Conservation (phyloP, 2,113 vertebrate species). For the Ondatra zibethicus region DNA sequence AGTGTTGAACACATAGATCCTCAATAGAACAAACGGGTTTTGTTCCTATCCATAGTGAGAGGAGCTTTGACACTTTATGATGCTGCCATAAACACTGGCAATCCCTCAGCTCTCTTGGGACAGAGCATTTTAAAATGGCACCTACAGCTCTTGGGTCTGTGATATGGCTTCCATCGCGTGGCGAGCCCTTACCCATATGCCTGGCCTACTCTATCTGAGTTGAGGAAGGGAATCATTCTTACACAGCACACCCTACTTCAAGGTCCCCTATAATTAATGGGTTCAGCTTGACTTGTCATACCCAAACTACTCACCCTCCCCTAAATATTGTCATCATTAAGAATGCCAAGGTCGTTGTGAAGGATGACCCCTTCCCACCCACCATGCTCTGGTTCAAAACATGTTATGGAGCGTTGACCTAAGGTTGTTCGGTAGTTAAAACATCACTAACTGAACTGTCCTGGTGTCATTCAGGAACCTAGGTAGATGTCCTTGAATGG, state of each 20-base stretch:
- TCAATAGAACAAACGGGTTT: neutral
- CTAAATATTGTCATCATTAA: neutral
- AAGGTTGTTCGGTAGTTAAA: neutral
- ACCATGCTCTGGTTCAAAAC: slow-evolving; percentile 31
- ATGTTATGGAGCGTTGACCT: neutral
- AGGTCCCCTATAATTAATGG: neutral
- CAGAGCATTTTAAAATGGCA: slow-evolving; percentile 10
- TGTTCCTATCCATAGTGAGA: slow-evolving; percentile 16
- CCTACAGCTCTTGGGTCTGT: neutral
- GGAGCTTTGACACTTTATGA: neutral
- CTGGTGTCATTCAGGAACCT: neutral
- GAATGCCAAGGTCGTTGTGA: neutral
- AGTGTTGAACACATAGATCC: neutral
- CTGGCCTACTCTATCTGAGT: neutral
- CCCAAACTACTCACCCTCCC: neutral
- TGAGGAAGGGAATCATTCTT: neutral
- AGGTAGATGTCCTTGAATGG: neutral
- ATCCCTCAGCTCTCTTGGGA: neutral
- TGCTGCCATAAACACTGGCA: neutral
- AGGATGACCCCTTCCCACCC: neutral
- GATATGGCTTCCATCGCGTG: neutral
- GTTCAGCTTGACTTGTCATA: neutral
- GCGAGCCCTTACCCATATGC: neutral
- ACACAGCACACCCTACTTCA: neutral
- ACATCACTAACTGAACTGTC: neutral